Evolutionary conservation across 2,888 invertebrate species (phyloP), one percentile per base, ranked within the genome.

Genomic region (Leucophora obtusa): DNA sequence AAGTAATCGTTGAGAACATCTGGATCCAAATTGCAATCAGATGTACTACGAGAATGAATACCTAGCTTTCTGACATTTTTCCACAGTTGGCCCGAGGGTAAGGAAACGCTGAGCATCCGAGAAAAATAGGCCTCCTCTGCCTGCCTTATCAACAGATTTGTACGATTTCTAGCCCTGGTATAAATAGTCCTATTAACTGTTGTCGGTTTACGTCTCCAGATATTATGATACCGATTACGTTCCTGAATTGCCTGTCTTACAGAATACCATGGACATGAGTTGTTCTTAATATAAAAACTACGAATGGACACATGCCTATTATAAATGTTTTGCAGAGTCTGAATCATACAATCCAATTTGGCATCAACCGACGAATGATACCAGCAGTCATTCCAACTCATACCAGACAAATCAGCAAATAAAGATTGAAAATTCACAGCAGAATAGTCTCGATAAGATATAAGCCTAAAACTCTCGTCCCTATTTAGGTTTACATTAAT

Each of bases 331-430:
- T 54, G 54, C 14, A 66, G n/a, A 5, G 15, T 24, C n/a, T 17
- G 1, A 38, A 56, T n/a, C 38, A 68, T 14, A 5, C 38, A 10
- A 35, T 14, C 14, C 7, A 68, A 7, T 15, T 69, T 69, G 8
- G 38, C 28, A 47, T 69, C 58, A 10, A 58, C 69, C 2, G 38
- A 14, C 2, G 28, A 1, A 5, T 21, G 3, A 21, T 56, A 73
- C 73, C 65, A 73, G 18, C 73, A 73, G 14, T 58, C 35, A 51
- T 56, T 65, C 65, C 51, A 66, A 17, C 47, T 11, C 18, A 65
- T 10, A 14, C 33, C n/a, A 2, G 50, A 58, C 1, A 73, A 10
- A 24, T 58, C 65, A 35, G 10, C 3, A 28, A 7, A 66, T 3
- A 73, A n/a, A 7, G 17, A 28, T 17, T 3, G 33, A 15, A 11